Base-by-base conservation (phyloP, 2,888 invertebrate species). In the Odontocolon sp. region DNA sequence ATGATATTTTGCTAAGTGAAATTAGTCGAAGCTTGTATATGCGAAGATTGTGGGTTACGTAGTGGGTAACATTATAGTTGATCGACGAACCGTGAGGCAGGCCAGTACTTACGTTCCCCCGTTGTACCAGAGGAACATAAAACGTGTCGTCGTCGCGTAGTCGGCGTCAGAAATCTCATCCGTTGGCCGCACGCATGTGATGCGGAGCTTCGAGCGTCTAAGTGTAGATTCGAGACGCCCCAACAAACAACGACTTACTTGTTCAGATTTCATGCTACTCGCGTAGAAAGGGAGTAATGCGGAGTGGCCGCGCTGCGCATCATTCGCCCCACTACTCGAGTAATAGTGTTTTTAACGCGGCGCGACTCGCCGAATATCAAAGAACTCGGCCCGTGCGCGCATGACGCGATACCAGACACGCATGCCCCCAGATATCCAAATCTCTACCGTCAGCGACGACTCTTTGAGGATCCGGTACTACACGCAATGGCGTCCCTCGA, bases 261-360 rank as follows among this genome's bases (percentile, higher is more conserved):
- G 85, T 80, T 82, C 77, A 64, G 18, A 16, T 63, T 72, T 87
- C 78, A 84, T 90, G 85, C 40, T 86, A 18, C 83, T 87, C 88
- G 87, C 80, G 83, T 89, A 84, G 81, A 89, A 89, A 88, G 89
- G 89, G 89, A 89, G 90, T 87, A 86, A 87, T 85, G 87, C 89
- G 89, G 89, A 89, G 89, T 89, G 88, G 89, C 90, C 88, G 89
- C 88, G 89, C 86, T 88, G 90, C 89, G 89, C 89, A 90, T 88
- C 88, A 86, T 86, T 84, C 81, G 83, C 87, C 89, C 88, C 89
- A 87, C 88, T 86, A 77, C 77, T 68, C 63, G 57, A 33, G 40
- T 63, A 23, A 67, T 59, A 57, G 42, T 63, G 40, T 63, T 71
- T 69, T 70, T 57, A 72, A 45, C 21, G 28, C 57, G 50, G 38